Percentiles rank a stretch among this genome's conserved stretches.
phyloP scores from a whole-genome alignment of 2,888 invertebrate genomes.

The Litoditis marina region DNA sequence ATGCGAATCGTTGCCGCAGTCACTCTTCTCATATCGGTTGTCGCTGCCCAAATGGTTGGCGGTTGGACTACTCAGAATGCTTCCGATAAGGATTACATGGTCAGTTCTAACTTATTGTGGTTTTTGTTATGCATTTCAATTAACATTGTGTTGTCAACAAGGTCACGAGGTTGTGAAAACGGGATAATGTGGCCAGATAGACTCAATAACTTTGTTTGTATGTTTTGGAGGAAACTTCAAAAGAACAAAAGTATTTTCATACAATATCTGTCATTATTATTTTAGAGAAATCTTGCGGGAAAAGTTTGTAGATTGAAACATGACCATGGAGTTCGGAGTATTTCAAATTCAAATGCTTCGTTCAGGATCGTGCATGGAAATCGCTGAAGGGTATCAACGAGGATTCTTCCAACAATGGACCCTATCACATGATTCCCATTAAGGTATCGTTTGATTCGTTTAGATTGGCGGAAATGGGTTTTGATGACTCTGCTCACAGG shows the following conservation, averaged over 20 bases:
- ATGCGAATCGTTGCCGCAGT: conserved; percentile 1
- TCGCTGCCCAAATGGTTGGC: conserved; percentile 21
- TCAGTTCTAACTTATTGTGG: conserved; percentile 19
- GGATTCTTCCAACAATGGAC: conserved; percentile 42
- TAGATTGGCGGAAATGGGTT: too few species aligned
- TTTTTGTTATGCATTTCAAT: conserved; percentile 1
- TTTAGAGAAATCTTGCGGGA: too few species aligned
- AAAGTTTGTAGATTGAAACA: too few species aligned
- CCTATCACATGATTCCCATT: conserved; percentile 39
- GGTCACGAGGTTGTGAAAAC: too few species aligned
- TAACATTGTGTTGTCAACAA: background rate
- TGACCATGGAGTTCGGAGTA: too few species aligned
- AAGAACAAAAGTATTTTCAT: too few species aligned
- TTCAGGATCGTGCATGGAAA: conserved; percentile 36
- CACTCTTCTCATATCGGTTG: background rate
- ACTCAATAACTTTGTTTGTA: background rate
- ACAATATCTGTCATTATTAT: too few species aligned
- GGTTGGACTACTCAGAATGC: conserved; percentile 38
- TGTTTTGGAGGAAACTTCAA: too few species aligned
- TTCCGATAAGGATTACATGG: conserved; percentile 32
- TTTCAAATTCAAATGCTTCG: background rate
- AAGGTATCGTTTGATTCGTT: conserved; percentile 22
- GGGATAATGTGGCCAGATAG: too few species aligned
- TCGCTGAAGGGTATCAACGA: conserved; percentile 37
- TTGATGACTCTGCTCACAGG: too few species aligned